phyloP scores from a whole-genome alignment of 1,140 invertebrate genomes.

The Heliconius eleuchia region DNA sequence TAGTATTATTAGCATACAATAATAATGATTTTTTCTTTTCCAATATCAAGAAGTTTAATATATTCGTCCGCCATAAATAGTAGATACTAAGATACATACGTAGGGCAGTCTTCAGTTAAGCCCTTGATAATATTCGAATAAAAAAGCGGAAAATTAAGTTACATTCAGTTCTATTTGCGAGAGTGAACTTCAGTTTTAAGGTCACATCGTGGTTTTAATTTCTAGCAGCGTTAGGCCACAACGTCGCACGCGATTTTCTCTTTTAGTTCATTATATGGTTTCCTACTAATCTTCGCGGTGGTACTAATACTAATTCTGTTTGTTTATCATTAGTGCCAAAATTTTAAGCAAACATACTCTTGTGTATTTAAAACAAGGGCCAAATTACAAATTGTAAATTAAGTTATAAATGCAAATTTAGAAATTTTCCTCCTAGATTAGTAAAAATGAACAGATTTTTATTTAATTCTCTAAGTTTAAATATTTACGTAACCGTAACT shows the following conservation, averaged over 20 bases:
- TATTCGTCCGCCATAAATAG: neutral
- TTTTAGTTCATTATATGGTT: neutral
- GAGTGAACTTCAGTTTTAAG: slow-evolving; percentile 11
- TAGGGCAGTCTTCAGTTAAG: neutral
- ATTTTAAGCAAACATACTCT: neutral
- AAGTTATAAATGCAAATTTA: too few species aligned
- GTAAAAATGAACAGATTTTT: too few species aligned
- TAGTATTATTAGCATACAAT: too few species aligned
- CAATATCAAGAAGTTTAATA: too few species aligned
- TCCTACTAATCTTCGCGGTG: neutral
- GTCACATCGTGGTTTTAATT: slow-evolving; percentile 19
- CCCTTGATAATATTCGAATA: neutral
- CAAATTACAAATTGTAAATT: too few species aligned
- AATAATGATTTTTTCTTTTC: too few species aligned
- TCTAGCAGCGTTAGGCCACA: neutral
- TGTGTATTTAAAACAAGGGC: too few species aligned
- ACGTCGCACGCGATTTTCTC: neutral
- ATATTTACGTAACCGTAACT: too few species aligned
- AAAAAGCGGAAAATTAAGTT: slow-evolving; percentile 26
- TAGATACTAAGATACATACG: neutral
- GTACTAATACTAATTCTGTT: neutral
- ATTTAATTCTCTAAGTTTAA: too few species aligned
- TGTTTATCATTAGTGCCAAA: neutral
- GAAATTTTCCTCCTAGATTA: too few species aligned
- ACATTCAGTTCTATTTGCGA: slow-evolving; percentile 2